These are phyloP conservation scores for Callinectes sapidus DNA, from an alignment of 2,888 invertebrate species.

Conservation along the genomic window DNA sequence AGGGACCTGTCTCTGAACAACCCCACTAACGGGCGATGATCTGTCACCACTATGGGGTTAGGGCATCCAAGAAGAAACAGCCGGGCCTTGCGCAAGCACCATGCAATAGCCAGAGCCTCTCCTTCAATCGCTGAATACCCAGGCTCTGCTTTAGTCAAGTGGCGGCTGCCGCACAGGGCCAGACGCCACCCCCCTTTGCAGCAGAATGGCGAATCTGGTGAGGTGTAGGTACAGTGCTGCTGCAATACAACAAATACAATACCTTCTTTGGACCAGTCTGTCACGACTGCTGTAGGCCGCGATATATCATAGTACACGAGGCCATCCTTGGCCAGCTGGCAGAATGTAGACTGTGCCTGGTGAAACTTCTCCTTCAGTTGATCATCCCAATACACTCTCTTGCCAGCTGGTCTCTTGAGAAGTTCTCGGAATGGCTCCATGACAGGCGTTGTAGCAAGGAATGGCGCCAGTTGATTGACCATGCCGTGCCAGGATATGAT, in stretches of 20 bases:
- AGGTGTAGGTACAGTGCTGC: conserved; percentile 36
- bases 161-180: conserved; percentile 42
- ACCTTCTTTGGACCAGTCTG: conserved; percentile 12
- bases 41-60: conserved; percentile 35
- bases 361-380: conserved; percentile 10
- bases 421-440: conserved; percentile 19
- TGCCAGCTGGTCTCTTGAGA: conserved; percentile 4
- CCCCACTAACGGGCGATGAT: conserved; percentile 37
- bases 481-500: conserved; percentile 25
- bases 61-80: too few relatives aligned
- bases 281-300: conserved; percentile 22
- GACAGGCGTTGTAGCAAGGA: conserved; percentile 2
- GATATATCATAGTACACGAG: conserved; percentile 31
- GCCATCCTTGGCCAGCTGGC: conserved; percentile 16
- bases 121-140: conserved; percentile 17
- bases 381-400: conserved; percentile 34
- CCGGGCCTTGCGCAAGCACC: too few relatives aligned
- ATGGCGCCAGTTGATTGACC: conserved; percentile 31
- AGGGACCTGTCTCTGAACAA: conserved; percentile 23
- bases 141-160: neutral
- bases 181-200: conserved; percentile 41
- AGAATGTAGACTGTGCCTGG: conserved; percentile 29
- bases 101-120: conserved; percentile 23
- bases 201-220: conserved; percentile 40
- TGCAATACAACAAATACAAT: neutral